A percentile compares a stretch with the other conserved stretches of the same genome.
phyloP scores from a whole-genome alignment of 2,888 invertebrate species.

The Drosophila eohydei region DNA sequence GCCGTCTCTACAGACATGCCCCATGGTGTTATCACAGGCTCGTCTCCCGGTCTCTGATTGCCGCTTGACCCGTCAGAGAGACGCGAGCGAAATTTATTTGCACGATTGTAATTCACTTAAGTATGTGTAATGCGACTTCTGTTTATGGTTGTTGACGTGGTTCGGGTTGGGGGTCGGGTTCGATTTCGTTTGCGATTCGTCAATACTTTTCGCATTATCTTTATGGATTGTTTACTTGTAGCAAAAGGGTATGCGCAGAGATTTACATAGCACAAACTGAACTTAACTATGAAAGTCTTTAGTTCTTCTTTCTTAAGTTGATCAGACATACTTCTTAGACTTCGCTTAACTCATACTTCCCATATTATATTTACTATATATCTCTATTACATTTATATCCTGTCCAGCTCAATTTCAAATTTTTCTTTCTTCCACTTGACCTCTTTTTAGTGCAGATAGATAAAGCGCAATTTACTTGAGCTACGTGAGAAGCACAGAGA shows the following conservation, averaged over 20 bases:
- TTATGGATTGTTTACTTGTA: constrained; percentile 32
- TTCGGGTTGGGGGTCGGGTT: constrained; percentile 15
- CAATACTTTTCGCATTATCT: constrained; percentile 41
- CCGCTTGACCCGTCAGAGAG: constrained; percentile 16
- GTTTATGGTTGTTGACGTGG: constrained; percentile 19
- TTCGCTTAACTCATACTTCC: background rate
- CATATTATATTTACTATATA: background rate
- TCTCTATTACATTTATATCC: background rate
- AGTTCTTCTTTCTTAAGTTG: background rate
- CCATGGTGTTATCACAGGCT: constrained; percentile 43
- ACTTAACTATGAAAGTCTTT: background rate
- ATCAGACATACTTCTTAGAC: background rate
- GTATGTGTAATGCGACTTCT: constrained; percentile 31
- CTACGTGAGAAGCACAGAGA: constrained; percentile 48
- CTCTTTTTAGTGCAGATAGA: constrained; percentile 22
- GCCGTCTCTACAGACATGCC: constrained; percentile 16
- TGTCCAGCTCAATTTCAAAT: constrained; percentile 29
- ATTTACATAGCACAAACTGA: background rate
- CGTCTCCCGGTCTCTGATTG: constrained; percentile 27
- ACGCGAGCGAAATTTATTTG: constrained; percentile 42
- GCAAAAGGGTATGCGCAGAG: constrained; percentile 30
- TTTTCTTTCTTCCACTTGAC: constrained; percentile 8
- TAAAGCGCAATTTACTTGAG: constrained; percentile 44
- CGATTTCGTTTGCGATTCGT: background rate
- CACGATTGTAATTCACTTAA: constrained; percentile 44